phyloP scores from a whole-genome alignment of 2,888 invertebrate genomes.

The Drosophila koepferae region DNA sequence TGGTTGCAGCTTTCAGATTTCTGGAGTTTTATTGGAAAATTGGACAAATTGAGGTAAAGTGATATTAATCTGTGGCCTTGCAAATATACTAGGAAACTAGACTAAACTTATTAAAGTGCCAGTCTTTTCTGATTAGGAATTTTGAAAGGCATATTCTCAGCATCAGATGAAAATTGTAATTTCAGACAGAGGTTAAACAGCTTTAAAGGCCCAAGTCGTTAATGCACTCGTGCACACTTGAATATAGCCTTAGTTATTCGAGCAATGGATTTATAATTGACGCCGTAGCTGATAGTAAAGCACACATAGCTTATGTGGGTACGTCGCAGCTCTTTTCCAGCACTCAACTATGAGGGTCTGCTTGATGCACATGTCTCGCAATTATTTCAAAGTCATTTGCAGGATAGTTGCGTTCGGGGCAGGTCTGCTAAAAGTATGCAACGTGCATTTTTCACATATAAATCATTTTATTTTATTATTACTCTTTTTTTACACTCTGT shows the following conservation, averaged over 20 bases:
- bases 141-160: not conserved
- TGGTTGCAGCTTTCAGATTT: constrained; percentile 63
- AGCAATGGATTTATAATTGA: constrained; percentile 4
- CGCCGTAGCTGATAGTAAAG: not conserved
- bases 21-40: constrained; percentile 76
- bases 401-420: constrained; percentile 17
- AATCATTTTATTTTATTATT: constrained; percentile 58
- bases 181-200: not conserved
- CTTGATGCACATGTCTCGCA: constrained; percentile 17
- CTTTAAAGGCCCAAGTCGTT: not conserved
- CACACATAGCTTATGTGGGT: not conserved
- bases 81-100: constrained; percentile 5
- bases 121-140: not conserved
- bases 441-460: constrained; percentile 58
- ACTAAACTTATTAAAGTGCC: not conserved
- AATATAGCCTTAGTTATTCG: not conserved
- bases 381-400: constrained; percentile 35
- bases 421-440: constrained; percentile 24
- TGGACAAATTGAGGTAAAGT: constrained; percentile 80
- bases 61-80: constrained; percentile 64
- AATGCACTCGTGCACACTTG: not conserved
- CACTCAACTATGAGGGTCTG: constrained; percentile 1
- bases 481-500: constrained; percentile 25
- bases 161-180: not conserved
- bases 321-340: constrained; percentile 4